These are phyloP conservation scores for Lochmaea capreae DNA, from an alignment of 2,888 invertebrate genomes.

Conservation along the genomic window DNA sequence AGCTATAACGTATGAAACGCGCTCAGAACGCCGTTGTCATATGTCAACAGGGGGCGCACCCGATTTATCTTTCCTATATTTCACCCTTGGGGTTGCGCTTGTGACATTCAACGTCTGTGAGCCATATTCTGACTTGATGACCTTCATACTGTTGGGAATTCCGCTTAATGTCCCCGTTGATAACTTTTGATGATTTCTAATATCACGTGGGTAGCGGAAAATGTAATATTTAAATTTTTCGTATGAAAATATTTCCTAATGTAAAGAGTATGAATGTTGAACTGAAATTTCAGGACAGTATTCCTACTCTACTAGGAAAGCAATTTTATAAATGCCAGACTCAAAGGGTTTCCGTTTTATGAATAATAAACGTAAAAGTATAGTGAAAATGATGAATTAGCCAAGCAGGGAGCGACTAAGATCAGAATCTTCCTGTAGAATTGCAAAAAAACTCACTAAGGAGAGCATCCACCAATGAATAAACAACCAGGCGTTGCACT, in stretches of 20 bases:
- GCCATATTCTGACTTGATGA: conserved; percentile 52
- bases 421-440: no score
- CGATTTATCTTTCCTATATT: conserved; percentile 64
- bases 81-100: conserved; percentile 58
- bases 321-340: no score
- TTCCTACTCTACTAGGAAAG: no score
- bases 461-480: no score
- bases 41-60: conserved; percentile 61
- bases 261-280: no score
- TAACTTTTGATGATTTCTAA: conserved; percentile 27
- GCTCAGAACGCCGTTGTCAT: conserved; percentile 60
- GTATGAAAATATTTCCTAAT: not conserved
- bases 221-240: not conserved
- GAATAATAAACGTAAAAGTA: no score
- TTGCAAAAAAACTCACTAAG: no score
- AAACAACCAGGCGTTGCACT: no score
- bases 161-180: conserved; percentile 39
- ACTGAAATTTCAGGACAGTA: no score
- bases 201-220: conserved; percentile 6
- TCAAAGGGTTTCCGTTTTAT: no score
- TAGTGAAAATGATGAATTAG: no score
- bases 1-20: conserved; percentile 32
- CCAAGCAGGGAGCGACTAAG: no score
- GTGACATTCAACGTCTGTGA: conserved; percentile 58
- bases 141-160: conserved; percentile 45